Percentiles rank a stretch among this genome's conserved stretches.
phyloP scores from a whole-genome alignment of 2,113 vertebrate genomes.

The Atlantisia rogersi region DNA sequence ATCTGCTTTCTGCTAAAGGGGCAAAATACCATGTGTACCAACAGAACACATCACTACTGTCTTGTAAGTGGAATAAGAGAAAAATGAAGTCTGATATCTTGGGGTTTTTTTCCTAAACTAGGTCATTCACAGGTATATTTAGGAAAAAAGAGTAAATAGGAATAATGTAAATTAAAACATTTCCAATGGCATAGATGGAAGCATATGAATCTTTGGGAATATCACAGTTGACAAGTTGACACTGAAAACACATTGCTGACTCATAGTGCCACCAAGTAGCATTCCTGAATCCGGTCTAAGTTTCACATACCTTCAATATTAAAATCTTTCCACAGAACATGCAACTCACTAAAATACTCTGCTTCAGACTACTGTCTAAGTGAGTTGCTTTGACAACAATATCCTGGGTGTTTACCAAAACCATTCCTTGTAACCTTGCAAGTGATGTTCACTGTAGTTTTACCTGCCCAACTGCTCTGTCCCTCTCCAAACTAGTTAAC shows the following conservation, averaged over 20 bases:
- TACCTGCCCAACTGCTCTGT: slow-evolving; percentile 80
- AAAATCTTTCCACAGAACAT: not conserved
- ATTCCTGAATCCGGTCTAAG: too few species aligned
- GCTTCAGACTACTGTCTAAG: not conserved
- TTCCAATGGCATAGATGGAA: not conserved
- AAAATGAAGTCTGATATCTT: not conserved
- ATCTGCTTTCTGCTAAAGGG: not conserved
- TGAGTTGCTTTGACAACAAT: not conserved
- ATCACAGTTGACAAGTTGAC: not conserved
- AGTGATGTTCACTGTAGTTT: not conserved
- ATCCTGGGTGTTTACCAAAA: not conserved
- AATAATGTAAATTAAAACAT: not conserved
- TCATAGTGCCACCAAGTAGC: too few species aligned
- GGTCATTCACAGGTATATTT: not conserved
- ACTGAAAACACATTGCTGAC: not conserved
- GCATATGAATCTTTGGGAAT: not conserved
- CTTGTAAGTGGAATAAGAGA: not conserved
- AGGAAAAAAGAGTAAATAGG: not conserved
- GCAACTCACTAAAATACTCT: not conserved
- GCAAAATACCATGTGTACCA: not conserved
- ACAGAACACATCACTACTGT: not conserved
- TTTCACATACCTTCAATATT: not conserved
- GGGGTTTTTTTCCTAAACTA: not conserved
- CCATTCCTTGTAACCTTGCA: not conserved
- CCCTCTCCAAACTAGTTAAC: slow-evolving; percentile 82